These are phyloP conservation scores for Pectinophora gossypiella DNA, from an alignment of 1,140 invertebrate species.

Conservation along the genomic window DNA sequence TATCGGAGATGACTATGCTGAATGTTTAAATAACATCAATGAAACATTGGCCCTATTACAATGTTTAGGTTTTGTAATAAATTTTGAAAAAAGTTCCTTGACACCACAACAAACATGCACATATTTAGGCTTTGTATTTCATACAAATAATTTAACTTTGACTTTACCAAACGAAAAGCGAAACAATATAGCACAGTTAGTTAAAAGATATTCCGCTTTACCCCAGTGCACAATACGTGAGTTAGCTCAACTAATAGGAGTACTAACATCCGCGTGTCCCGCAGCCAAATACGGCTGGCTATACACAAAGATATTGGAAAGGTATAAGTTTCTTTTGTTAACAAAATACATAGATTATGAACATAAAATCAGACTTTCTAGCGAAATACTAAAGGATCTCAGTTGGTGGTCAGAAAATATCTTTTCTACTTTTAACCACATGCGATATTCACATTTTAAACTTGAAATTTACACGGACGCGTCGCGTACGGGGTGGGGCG, in stretches of 20 bases:
- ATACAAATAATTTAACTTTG: slow-evolving; percentile 3
- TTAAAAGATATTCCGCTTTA: not conserved
- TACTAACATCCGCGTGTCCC: not conserved
- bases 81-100: slow-evolving; percentile 7
- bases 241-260: not conserved
- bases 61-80: slow-evolving; percentile 10
- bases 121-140: slow-evolving; percentile 8
- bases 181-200: not conserved
- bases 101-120: slow-evolving; percentile 5
- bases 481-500: not conserved
- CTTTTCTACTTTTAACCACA: not conserved
- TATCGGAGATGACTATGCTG: not conserved
- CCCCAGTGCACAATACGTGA: not conserved
- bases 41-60: slow-evolving; percentile 2
- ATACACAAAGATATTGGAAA: not conserved
- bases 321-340: not conserved
- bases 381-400: not conserved
- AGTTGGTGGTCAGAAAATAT: slow-evolving; percentile 4
- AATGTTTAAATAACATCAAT: slow-evolving; percentile 1
- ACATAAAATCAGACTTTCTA: not conserved
- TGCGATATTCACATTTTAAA: not conserved
- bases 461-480: slow-evolving; percentile 8
- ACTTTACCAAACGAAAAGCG: slow-evolving; percentile 7
- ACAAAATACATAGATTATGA: not conserved
- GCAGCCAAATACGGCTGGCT: not conserved